Evolutionary conservation across 2,888 invertebrate species (phyloP), one percentile per base, ranked within the genome.

Genomic region (Protophormia terraenovae): DNA sequence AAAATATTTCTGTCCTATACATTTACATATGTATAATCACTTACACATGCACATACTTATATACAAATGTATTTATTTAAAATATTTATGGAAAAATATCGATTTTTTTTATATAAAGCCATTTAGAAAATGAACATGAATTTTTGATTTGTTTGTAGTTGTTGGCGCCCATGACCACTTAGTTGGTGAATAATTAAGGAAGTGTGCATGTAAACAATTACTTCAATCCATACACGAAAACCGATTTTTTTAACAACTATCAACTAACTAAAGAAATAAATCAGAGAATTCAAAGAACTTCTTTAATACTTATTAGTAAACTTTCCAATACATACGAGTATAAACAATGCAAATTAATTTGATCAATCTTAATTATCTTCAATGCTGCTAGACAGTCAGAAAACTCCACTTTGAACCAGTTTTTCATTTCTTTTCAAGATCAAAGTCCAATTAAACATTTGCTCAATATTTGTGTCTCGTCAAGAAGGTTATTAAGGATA

Each of bases 201-300:
- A 83, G 85, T 87, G 84, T 87, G 86, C 85, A 87, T 73, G 82
- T 86, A 87, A 86, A 86, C 87, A 88, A 87, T 88, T 88, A 86
- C 80, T 85, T 73, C 71, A 80, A 83, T 86, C 62, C 81, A 58
- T 79, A 84, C 83, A 87, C 87, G 83, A 84, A 79, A 85, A 80
- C 50, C 32, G 58, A 35, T 84, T 73, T 83, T 50, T 76, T 83
- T 72, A 83, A 55, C 67, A 71, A 82, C 73, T 60, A 76, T 5
- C n/a, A 82, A 50, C 35, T 14, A 58, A 27, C n/a, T 73, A 64
- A 19, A 55, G 27, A 53, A 55, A 41, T 5, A 32, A 53, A 22
- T n/a, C n/a, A 19, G n/a, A 27, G 16, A 79, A 71, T 32, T 7
- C 47, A n/a, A 19, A 29, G 29, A 0, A n/a, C n/a, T n/a, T n/a